Base-by-base conservation (phyloP, 2,888 invertebrate species). In the Euclidia mi region DNA sequence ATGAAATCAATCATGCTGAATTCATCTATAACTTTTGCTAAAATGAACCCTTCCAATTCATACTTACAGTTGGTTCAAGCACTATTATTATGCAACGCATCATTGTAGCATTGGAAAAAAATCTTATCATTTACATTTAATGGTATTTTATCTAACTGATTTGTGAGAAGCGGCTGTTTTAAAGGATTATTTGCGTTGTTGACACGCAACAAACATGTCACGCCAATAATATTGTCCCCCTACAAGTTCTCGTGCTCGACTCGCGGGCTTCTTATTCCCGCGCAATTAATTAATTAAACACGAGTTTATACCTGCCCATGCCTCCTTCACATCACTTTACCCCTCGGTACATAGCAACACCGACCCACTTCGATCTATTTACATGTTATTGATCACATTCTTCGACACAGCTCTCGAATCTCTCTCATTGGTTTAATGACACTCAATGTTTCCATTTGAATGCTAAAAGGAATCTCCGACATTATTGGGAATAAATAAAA, bases 271-370 rank as follows among this genome's bases (percentile, higher is more conserved):
- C 68, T 69, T 70, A 70, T 41, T 56, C 53, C 52, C 43, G 31
- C 44, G 43, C 70, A 69, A 69, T 70, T 70, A 70, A 70, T 69
- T 70, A 69, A 66, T 59, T 66, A 65, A 56, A 50, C 44, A 38
- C 42, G 42, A 49, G 32, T 42, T 49, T 10, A n/a, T n/a, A 12
- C 35, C 11, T 15, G 32, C 34, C 38, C 15, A 3, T 11, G 3
- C 20, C 4, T 11, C 43, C 11, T n/a, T 15, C 11, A 18, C 14
- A 3, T 7, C 6, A 20, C 14, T 12, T 2, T 7, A 3, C 4
- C 1, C 20, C 0, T 0, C 20, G 28, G 34, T 55, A 48, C 65
- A 60, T 43, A 43, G 53, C 46, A 60, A 56, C 67, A 50, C 18
- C 41, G 28, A 6, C 6, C 40, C 31, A 15, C 34, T 48, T 43